Base-by-base conservation (phyloP, 2,888 invertebrate genomes). In the Parthenolecanium corni region DNA sequence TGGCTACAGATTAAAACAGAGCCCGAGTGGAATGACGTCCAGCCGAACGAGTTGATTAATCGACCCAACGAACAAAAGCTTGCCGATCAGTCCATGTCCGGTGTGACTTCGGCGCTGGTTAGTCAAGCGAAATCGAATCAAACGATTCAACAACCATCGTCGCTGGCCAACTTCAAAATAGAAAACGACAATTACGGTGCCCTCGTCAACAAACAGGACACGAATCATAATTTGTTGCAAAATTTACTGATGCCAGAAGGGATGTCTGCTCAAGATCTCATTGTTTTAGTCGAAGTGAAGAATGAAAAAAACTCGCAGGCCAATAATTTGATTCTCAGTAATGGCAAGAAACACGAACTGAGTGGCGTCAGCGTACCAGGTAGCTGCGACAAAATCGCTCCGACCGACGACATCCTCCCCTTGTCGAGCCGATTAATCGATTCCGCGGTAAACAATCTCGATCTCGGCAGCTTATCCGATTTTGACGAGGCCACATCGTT, bases 211-310 rank as follows among this genome's bases (percentile, higher is more conserved):
- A 57, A 57, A 61, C 31, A 49, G 9, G 49, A 51, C 24, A 16
- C 36, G 9, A 61, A 61, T 14, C 49, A 38, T 23, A 49, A 47
- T 24, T 21, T 51, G 16, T 38, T 61, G 40, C 61, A 24, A n/a
- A 46, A 21, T 49, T 9, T 58, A 58, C 9, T 49, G 1, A 23
- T 36, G 6, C 38, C 46, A 5, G 61, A 61, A 3, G 11, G n/a
- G 5, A 9, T 51, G 14, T 51, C 61, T 12, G 47, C 61, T 12
- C 61, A 61, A 51, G 61, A 61, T 51, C 38, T 61, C 38, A 51
- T 61, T 38, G 31, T 61, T 24, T 36, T 61, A 14, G 49, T 61
- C 5, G 61, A 61, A 40, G 11, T 61, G 2, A 49, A 49, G 23
- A 47, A 47, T 23, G 61, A 61, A 36, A 23, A 31, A 4, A 31